Percentiles rank a stretch among this genome's conserved stretches.
phyloP scores from a whole-genome alignment of 2,888 invertebrate species.

The Deilephila porcellus region DNA sequence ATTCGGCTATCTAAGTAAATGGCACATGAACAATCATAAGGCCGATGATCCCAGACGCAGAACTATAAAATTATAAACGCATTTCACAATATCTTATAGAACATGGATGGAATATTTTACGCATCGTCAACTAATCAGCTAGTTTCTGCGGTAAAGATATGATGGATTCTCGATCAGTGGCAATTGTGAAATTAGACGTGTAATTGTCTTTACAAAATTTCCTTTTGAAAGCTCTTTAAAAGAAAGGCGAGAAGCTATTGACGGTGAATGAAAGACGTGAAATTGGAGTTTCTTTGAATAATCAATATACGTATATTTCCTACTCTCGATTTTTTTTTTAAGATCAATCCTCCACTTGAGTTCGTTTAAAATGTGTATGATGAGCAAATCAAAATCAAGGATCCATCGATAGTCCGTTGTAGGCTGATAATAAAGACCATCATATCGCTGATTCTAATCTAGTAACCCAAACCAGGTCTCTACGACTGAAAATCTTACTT shows the following conservation, averaged over 20 bases:
- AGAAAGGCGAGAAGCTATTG: background rate
- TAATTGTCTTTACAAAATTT: background rate
- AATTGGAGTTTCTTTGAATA: no score
- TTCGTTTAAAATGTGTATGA: no score
- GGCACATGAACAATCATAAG: slow-evolving; percentile 5
- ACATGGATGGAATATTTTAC: slow-evolving; percentile 8
- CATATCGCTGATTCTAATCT: no score
- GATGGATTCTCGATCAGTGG: background rate
- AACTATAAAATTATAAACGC: slow-evolving; percentile 26
- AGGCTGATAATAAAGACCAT: no score
- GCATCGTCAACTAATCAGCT: slow-evolving; percentile 15
- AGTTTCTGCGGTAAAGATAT: background rate
- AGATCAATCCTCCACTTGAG: no score
- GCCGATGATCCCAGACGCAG: slow-evolving; percentile 17
- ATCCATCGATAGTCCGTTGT: no score
- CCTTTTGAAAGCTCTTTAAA: background rate
- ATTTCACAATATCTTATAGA: slow-evolving; percentile 18
- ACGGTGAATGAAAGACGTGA: background rate
- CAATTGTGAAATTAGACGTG: background rate
- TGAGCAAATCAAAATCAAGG: no score
- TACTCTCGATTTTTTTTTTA: no score
- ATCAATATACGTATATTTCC: no score
- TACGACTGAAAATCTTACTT: no score
- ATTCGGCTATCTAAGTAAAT: slow-evolving; percentile 27
- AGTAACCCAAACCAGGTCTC: no score